phyloP scores from a whole-genome alignment of 2,113 vertebrate genomes.

The Acrocephalus kingi region DNA sequence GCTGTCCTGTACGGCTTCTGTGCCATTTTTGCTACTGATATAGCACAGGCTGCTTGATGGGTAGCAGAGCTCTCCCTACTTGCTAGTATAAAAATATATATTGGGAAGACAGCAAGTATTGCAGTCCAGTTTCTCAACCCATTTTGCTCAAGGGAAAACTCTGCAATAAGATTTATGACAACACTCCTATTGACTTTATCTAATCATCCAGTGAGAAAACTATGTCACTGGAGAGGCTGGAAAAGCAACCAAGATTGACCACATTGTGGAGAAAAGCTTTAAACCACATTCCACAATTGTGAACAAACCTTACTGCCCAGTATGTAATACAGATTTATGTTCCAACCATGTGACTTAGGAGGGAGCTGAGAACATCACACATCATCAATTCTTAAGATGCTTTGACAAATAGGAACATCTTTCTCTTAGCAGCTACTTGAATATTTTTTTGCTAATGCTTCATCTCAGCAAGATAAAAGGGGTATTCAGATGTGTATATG shows the following conservation, averaged over 20 bases:
- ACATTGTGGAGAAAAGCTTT: not conserved
- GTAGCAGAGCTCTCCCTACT: not conserved
- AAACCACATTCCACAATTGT: not conserved
- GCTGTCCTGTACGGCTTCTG: not conserved
- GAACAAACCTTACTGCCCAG: not conserved
- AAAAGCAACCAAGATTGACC: not conserved
- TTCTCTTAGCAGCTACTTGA: not conserved
- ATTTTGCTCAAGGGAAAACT: not conserved
- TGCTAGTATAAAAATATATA: not conserved
- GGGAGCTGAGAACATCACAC: not conserved
- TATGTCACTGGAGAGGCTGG: not conserved
- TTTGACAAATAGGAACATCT: not conserved
- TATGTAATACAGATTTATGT: rapidly evolving
- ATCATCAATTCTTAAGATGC: not conserved
- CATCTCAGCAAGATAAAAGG: not conserved
- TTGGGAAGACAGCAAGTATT: not conserved
- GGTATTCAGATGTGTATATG: not conserved
- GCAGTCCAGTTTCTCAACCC: not conserved
- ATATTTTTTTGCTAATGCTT: not conserved
- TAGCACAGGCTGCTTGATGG: not conserved
- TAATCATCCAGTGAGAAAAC: not conserved
- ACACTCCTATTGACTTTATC: not conserved
- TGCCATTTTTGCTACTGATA: not conserved
- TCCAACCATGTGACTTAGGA: not conserved
- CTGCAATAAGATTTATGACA: not conserved